These are phyloP conservation scores for Aptenodytes forsteri DNA, from an alignment of 2,113 vertebrate species.

Conservation along the genomic window DNA sequence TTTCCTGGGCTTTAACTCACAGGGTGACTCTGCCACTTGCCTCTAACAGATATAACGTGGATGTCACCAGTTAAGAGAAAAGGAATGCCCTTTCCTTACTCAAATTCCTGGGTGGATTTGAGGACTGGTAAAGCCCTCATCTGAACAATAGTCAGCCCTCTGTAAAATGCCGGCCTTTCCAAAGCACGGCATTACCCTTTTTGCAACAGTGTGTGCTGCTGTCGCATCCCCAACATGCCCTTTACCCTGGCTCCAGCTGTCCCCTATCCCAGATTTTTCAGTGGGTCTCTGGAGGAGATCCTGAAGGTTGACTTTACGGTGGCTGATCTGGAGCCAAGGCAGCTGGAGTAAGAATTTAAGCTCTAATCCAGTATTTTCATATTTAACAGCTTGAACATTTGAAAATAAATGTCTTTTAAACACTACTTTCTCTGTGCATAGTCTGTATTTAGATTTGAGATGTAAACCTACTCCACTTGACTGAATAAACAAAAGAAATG, in stretches of 20 bases:
- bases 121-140: not conserved
- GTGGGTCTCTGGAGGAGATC: not conserved
- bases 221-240: not conserved
- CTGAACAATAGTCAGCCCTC: not conserved
- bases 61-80: not conserved
- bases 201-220: not conserved
- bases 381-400: not conserved
- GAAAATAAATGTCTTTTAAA: not conserved
- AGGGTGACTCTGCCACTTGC: not conserved
- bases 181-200: not conserved
- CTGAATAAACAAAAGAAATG: not conserved
- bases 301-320: not conserved
- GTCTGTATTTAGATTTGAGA: not conserved
- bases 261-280: not conserved
- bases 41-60: not conserved
- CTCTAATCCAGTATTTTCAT: not conserved
- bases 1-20: not conserved
- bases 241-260: not conserved
- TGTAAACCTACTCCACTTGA: not conserved
- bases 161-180: not conserved
- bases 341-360: slow-evolving; percentile 2
- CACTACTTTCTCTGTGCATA: not conserved
- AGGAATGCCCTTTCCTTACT: not conserved
- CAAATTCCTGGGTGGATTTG: not conserved
- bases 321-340: not conserved